These are phyloP conservation scores for Henricia sp. DNA, from an alignment of 53 echinoderm and acorn worm species.

Conservation along the genomic window DNA sequence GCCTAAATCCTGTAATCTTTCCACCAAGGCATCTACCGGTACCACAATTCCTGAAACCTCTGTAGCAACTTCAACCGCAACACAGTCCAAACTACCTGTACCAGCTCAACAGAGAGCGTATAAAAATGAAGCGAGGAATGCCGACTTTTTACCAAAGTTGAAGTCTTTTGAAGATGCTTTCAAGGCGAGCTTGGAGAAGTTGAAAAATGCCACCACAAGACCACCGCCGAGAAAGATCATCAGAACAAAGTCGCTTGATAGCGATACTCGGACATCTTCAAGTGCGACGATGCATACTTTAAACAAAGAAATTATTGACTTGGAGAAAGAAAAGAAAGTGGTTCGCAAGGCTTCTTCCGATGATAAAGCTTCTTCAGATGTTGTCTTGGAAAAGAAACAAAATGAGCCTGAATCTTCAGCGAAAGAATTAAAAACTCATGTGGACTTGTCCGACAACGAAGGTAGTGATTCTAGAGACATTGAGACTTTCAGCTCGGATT, in stretches of 20 bases:
- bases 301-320: not conserved
- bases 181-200: constrained; percentile 20
- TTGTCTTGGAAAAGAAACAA: not conserved
- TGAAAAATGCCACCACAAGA: not conserved
- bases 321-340: not conserved
- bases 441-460: not conserved
- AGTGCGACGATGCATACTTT: not conserved
- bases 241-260: not conserved
- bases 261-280: not conserved
- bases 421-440: not conserved
- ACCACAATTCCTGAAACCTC: not conserved
- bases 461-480: not conserved
- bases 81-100: not conserved
- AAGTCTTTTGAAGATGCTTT: constrained; percentile 44
- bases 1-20: not conserved
- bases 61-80: not conserved
- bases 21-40: not conserved
- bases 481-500: constrained; percentile 52
- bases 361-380: too few species aligned
- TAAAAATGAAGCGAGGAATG: not conserved
- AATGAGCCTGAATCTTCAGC: too few species aligned
- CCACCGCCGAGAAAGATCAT: not conserved
- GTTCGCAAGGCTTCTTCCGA: too few species aligned
- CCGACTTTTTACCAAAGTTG: not conserved
- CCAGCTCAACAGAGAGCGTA: too few species aligned